Evolutionary conservation across 1,140 invertebrate species (phyloP).

Genomic region (Trypoxylus dichotomus): DNA sequence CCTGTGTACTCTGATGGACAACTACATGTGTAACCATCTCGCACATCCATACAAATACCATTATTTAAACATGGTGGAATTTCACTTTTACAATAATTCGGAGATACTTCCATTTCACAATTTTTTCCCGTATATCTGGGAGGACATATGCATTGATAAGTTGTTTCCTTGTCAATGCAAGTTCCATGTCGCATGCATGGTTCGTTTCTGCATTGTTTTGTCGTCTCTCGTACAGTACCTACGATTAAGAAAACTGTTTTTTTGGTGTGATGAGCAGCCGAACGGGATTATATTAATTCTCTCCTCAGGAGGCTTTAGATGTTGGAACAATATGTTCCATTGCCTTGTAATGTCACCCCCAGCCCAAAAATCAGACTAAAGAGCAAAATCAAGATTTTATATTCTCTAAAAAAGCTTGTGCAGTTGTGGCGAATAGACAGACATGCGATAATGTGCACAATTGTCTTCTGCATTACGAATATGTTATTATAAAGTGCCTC

Average conservation of each 20-base stretch:
- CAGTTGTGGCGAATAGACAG: too few relatives aligned
- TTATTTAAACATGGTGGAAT: slow-evolving; percentile 72
- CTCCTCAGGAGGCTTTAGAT: too few relatives aligned
- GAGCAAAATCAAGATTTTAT: too few relatives aligned
- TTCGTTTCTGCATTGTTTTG: slow-evolving; percentile 71
- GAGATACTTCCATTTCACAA: slow-evolving; percentile 66
- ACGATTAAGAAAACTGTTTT: not conserved
- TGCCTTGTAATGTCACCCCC: too few relatives aligned
- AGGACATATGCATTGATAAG: slow-evolving; percentile 78
- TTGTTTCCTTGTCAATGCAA: slow-evolving; percentile 72
- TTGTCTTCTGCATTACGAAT: too few relatives aligned
- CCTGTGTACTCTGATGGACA: slow-evolving; percentile 73
- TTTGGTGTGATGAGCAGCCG: too few relatives aligned
- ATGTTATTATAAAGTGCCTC: too few relatives aligned
- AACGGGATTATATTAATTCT: too few relatives aligned
- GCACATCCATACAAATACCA: slow-evolving; percentile 77
- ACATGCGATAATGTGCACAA: too few relatives aligned
- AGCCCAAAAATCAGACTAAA: too few relatives aligned
- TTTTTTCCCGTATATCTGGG: slow-evolving; percentile 80
- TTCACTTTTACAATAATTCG: slow-evolving; percentile 25
- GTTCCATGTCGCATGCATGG: slow-evolving; percentile 80
- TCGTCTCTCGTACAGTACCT: slow-evolving; percentile 11
- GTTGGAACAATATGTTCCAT: too few relatives aligned
- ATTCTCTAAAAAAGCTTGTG: too few relatives aligned
- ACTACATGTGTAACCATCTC: slow-evolving; percentile 80